Evolutionary conservation across 2,888 invertebrate species (phyloP).

Genomic region (Serripes groenlandicus): DNA sequence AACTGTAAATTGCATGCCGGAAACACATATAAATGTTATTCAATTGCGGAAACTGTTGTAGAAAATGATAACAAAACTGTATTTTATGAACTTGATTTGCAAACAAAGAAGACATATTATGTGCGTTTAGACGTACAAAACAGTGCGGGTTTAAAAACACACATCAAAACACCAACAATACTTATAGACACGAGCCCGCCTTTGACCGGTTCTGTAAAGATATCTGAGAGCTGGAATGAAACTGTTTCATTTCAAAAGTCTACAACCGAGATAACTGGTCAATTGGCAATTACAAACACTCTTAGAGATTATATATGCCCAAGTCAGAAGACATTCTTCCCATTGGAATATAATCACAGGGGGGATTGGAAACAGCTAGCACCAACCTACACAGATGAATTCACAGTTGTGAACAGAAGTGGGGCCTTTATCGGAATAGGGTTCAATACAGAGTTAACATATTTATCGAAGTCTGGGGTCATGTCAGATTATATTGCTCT

Average conservation of each 20-base stretch:
- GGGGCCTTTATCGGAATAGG: slow-evolving; percentile 62
- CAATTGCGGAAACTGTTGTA: slow-evolving; percentile 37
- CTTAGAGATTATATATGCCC: slow-evolving; percentile 49
- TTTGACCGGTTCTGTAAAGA: slow-evolving; percentile 62
- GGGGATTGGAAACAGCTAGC: slow-evolving; percentile 21
- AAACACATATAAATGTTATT: slow-evolving; percentile 24
- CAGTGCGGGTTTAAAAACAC: slow-evolving; percentile 51
- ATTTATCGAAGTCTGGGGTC: slow-evolving; percentile 43
- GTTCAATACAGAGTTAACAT: slow-evolving; percentile 47
- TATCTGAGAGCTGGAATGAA: slow-evolving; percentile 57
- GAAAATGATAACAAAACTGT: slow-evolving; percentile 52
- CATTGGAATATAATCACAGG: neutral
- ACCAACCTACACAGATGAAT: slow-evolving; percentile 35
- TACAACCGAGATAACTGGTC: slow-evolving; percentile 44
- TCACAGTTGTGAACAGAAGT: slow-evolving; percentile 24
- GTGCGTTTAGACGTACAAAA: slow-evolving; percentile 61
- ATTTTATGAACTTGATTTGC: slow-evolving; percentile 65
- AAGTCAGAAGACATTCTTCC: slow-evolving; percentile 44
- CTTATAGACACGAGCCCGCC: slow-evolving; percentile 62
- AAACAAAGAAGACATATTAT: slow-evolving; percentile 50
- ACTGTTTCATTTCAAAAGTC: slow-evolving; percentile 56
- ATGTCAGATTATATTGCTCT: slow-evolving; percentile 18
- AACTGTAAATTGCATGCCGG: slow-evolving; percentile 19
- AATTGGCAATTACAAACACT: slow-evolving; percentile 58
- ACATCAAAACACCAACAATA: slow-evolving; percentile 42